Evolutionary conservation across 2,888 invertebrate genomes (phyloP), one percentile per base, ranked within the genome.

Genomic region (Drosophila parthenogenetica): DNA sequence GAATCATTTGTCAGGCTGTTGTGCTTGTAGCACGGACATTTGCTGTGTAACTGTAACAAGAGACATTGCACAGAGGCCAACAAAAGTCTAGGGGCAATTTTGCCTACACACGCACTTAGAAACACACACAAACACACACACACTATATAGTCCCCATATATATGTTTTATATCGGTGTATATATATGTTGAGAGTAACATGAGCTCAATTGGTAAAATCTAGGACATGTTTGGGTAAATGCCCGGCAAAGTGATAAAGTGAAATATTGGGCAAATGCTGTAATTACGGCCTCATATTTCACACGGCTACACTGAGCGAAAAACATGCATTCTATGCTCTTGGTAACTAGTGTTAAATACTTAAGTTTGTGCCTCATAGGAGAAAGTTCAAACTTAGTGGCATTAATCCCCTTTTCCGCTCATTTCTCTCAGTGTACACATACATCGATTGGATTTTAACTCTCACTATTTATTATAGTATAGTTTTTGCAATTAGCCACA

Each of bases 281-380:
- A 84, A 84, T 84, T 84, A 84, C 88, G 66, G 53, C 79, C 83
- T 88, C 89, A 87, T 84, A 88, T 84, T 86, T 84, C 88, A 84
- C 68, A 57, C 59, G 22, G 35, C 55, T 35, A 35, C 35, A 35
- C 35, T 13, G 13, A 13, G 13, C 11, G 13, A 35, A 35, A 35
- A 13, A 3, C 3, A 4, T 2, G 5, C 2, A 2, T 5, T 35
- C 1, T 35, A 35, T 3, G 35, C 11, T 35, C 35, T 35, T 8
- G 8, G 8, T 0, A 29, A 29, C 29, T 29, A 29, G 7, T 8
- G 7, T 25, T 8, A 29, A 29, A 29, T 8, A 29, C 29, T 29
- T 29, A 8, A 2, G 29, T 29, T 8, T 8, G 7, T 8, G 22
- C 22, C 7, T 22, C 1, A n/a, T 22, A 5, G 1, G 22, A 22